Percentiles rank a stretch among this genome's conserved stretches.
Evolutionary conservation across 2,888 invertebrate genomes (phyloP).

Genomic region (Eledona agricola): DNA sequence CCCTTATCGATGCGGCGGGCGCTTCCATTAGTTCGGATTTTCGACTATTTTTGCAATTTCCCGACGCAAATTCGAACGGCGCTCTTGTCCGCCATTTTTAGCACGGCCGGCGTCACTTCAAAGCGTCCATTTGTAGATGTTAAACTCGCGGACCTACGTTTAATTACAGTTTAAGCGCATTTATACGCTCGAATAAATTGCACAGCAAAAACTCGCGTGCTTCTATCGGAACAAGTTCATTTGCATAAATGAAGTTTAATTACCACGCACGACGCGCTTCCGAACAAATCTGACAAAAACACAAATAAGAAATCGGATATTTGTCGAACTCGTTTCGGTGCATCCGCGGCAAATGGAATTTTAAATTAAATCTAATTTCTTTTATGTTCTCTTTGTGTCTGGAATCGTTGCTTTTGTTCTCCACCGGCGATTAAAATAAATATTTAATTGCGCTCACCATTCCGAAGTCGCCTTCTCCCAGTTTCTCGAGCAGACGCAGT

Average conservation of each 20-base stretch:
- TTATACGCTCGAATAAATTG: constrained; percentile 31
- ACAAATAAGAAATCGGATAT: constrained; percentile 24
- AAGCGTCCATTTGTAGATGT: constrained; percentile 28
- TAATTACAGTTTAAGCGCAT: constrained; percentile 34
- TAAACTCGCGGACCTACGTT: constrained; percentile 24
- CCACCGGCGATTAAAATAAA: constrained; percentile 32
- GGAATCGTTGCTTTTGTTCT: constrained; percentile 28
- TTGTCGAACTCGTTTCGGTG: constrained; percentile 12
- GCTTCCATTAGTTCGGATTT: constrained; percentile 12
- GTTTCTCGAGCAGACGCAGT: constrained; percentile 82
- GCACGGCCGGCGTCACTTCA: constrained; percentile 11
- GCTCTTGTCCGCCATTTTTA: constrained; percentile 7
- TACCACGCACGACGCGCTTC: constrained; percentile 33
- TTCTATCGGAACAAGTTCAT: constrained; percentile 27
- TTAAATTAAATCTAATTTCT: constrained; percentile 33
- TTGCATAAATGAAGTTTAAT: constrained; percentile 39
- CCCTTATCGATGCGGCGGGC: not conserved
- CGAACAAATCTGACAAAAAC: constrained; percentile 14
- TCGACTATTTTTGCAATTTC: constrained; percentile 5
- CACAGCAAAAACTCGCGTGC: constrained; percentile 35
- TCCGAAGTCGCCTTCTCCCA: constrained; percentile 89
- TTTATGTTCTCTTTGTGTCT: constrained; percentile 30
- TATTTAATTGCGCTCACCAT: constrained; percentile 69
- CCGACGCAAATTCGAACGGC: constrained; percentile 7
- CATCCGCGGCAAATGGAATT: constrained; percentile 29